phyloP scores from a whole-genome alignment of 2,797 vertebrate species.

The Oryzias sinensis region DNA sequence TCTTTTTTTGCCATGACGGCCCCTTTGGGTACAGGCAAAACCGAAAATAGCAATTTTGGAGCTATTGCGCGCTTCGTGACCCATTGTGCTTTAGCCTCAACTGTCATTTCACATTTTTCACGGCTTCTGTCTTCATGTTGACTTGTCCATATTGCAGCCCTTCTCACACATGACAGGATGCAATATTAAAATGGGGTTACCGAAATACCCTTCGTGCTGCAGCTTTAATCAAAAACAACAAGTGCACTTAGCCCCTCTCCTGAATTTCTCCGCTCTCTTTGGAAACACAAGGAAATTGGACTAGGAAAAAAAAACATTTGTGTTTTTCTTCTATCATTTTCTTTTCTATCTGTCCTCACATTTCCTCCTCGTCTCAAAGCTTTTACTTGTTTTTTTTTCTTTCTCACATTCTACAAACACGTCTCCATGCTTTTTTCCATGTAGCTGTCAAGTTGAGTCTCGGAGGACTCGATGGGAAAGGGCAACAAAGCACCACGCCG shows the following conservation, averaged over 20 bases:
- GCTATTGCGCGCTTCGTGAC: slow-evolving; percentile 21
- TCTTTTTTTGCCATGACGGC: slow-evolving; percentile 23
- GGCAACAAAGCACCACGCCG: slow-evolving; percentile 61
- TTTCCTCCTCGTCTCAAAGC: slow-evolving; percentile 22
- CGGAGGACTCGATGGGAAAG: slow-evolving; percentile 63
- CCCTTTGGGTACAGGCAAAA: slow-evolving; percentile 29
- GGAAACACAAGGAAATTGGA: slow-evolving; percentile 23
- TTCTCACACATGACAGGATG: slow-evolving; percentile 34
- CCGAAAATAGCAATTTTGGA: slow-evolving; percentile 56
- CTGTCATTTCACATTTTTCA: slow-evolving; percentile 39
- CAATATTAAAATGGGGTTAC: slow-evolving; percentile 26
- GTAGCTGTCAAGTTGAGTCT: slow-evolving; percentile 60
- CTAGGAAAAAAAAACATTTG: slow-evolving; percentile 27
- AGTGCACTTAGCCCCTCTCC: slow-evolving; percentile 29
- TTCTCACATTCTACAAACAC: slow-evolving; percentile 48
- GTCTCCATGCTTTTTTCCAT: slow-evolving; percentile 20
- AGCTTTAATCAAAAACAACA: slow-evolving; percentile 60
- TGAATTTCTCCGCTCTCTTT: slow-evolving; percentile 17
- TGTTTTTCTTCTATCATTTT: slow-evolving; percentile 14
- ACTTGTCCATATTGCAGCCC: slow-evolving; percentile 45
- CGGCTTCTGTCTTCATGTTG: slow-evolving; percentile 33
- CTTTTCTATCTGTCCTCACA: slow-evolving; percentile 23
- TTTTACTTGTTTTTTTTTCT: slow-evolving; percentile 26
- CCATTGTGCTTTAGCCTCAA: slow-evolving; percentile 22
- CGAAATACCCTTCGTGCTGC: slow-evolving; percentile 44